A percentile compares a stretch with the other conserved stretches of the same genome.
Conservation (phyloP, 37 sponge, comb jelly and placozoan genomes). For the Bolinopsis microptera region DNA sequence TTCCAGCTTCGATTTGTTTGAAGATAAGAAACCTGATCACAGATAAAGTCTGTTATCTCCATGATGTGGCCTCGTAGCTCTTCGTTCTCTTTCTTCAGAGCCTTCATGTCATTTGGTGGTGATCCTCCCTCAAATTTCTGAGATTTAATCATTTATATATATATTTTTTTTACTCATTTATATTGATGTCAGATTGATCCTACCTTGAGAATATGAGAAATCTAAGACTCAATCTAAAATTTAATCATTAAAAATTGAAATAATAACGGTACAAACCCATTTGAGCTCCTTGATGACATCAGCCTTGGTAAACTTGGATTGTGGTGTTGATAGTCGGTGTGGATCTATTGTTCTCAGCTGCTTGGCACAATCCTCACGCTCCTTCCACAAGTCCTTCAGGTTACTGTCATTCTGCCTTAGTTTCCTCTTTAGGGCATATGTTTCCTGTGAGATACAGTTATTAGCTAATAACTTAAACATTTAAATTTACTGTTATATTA, state of each 20-base stretch:
- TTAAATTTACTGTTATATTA: neutral
- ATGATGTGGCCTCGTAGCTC: conserved; percentile 21
- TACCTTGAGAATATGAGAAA: no score
- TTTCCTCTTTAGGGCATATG: conserved; percentile 42
- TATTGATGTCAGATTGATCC: no score
- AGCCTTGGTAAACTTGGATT: conserved; percentile 25
- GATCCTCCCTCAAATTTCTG: conserved; percentile 64
- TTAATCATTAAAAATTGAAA: no score
- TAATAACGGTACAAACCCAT: conserved; percentile 64
- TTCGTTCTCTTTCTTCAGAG: conserved; percentile 59
- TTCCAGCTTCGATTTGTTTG: no score
- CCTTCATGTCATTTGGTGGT: conserved; percentile 18
- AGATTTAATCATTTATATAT: no score
- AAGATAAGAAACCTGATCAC: conserved; percentile 36
- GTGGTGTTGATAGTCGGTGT: conserved; percentile 21
- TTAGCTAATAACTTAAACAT: neutral
- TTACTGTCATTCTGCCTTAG: conserved; percentile 31
- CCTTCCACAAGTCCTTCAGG: conserved; percentile 44
- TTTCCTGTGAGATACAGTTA: conserved; percentile 24
- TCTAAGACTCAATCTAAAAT: no score
- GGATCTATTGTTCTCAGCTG: conserved; percentile 39
- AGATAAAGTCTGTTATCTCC: conserved; percentile 59
- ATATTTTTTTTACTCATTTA: no score
- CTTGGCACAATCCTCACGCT: conserved; percentile 14
- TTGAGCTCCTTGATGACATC: conserved; percentile 65